Percentiles rank a stretch among this genome's conserved stretches.
These are phyloP conservation scores for Clarias laeviceps DNA, from an alignment of 2,797 vertebrate species.

Conservation along the genomic window DNA sequence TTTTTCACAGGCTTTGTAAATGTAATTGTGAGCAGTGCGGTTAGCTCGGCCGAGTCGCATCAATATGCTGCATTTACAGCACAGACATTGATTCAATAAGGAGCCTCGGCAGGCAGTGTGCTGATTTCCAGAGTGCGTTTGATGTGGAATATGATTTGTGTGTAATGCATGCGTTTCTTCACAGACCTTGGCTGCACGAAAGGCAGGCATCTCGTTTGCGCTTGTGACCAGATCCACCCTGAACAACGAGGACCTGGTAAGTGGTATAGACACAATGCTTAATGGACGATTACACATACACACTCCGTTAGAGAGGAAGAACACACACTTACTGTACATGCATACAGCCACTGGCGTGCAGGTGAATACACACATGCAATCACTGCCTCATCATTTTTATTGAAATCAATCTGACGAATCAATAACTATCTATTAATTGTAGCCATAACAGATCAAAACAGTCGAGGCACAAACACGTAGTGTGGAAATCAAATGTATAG, in stretches of 20 bases:
- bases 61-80: background rate
- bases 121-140: background rate
- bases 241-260: constrained; percentile 95
- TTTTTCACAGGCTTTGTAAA: background rate
- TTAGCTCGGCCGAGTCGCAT: background rate
- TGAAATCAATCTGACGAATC: background rate
- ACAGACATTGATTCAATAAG: background rate
- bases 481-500: background rate
- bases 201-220: constrained; percentile 95
- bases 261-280: constrained; percentile 59
- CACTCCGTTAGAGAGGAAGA: background rate
- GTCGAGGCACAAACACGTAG: background rate
- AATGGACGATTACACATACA: constrained; percentile 11
- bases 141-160: background rate
- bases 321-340: background rate
- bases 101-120: background rate
- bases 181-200: constrained; percentile 95
- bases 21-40: background rate
- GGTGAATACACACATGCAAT: background rate
- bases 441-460: background rate
- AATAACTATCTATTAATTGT: background rate
- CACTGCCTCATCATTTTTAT: background rate
- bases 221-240: constrained; percentile 92
- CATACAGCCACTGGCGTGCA: background rate
- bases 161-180: constrained; percentile 33